A percentile compares a stretch with the other conserved stretches of the same genome.
Conservation (phyloP, 1,140 invertebrate genomes). For the Cepaea nemoralis region DNA sequence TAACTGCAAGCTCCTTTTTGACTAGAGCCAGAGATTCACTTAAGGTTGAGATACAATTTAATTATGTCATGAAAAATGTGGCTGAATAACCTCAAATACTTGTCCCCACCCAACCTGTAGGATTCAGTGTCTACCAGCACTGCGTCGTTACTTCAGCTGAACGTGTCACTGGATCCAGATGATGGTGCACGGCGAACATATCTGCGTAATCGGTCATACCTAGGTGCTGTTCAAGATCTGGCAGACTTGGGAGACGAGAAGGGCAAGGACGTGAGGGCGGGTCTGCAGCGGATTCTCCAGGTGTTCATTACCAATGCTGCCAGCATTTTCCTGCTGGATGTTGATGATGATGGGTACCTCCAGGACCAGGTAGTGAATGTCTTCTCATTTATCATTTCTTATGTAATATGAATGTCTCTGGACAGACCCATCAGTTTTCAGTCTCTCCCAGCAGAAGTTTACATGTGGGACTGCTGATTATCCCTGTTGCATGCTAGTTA, state of each 20-base stretch:
- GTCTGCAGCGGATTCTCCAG: slow-evolving; percentile 87
- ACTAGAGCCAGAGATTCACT: too few species aligned
- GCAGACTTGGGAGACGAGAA: slow-evolving; percentile 59
- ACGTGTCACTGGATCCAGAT: slow-evolving; percentile 35
- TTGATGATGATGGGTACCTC: slow-evolving; percentile 52
- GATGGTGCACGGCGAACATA: slow-evolving; percentile 49
- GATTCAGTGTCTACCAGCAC: slow-evolving; percentile 54
- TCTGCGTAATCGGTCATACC: slow-evolving; percentile 64
- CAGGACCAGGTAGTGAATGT: slow-evolving; percentile 57
- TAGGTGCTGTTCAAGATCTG: slow-evolving; percentile 64
- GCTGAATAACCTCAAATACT: too few species aligned
- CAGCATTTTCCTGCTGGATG: slow-evolving; percentile 82
- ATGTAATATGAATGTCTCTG: too few species aligned
- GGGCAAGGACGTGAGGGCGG: slow-evolving; percentile 66
- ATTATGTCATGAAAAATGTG: too few species aligned
- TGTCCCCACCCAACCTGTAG: slow-evolving; percentile 38
- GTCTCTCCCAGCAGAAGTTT: too few species aligned
- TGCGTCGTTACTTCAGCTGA: slow-evolving; percentile 44
- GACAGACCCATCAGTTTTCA: too few species aligned
- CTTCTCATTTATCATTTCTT: too few species aligned
- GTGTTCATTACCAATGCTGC: slow-evolving; percentile 95
- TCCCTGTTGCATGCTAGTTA: too few species aligned
- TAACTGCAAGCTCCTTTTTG: too few species aligned
- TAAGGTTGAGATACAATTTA: too few species aligned
- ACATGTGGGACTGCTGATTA: too few species aligned